phyloP scores from a whole-genome alignment of 2,797 vertebrate species.

The Vultur gryphus region DNA sequence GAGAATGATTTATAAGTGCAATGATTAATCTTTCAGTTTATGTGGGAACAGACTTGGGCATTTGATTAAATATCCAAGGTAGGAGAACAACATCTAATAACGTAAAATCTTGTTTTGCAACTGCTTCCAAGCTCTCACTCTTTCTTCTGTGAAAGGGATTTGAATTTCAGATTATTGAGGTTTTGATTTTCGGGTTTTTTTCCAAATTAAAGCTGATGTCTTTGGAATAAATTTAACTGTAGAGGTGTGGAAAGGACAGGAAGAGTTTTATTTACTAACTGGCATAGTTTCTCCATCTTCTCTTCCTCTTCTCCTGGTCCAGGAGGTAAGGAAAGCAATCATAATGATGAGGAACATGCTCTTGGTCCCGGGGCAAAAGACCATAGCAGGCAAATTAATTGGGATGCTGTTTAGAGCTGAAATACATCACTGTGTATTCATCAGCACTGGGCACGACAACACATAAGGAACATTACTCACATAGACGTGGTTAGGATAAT shows the following conservation, averaged over 20 bases:
- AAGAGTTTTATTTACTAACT: neutral
- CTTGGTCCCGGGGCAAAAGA: neutral
- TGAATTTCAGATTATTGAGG: constrained; percentile 14
- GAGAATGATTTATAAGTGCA: neutral
- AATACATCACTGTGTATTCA: constrained; percentile 50
- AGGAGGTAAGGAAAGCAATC: neutral
- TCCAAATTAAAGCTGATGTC: neutral
- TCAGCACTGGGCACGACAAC: neutral
- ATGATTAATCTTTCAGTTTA: neutral
- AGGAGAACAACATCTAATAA: constrained; percentile 9
- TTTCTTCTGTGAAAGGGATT: neutral
- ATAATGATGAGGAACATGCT: neutral
- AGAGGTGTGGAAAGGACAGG: neutral
- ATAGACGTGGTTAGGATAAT: constrained; percentile 14
- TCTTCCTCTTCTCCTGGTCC: neutral
- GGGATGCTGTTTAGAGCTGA: constrained; percentile 3
- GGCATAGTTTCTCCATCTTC: neutral
- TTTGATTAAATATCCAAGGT: constrained; percentile 29
- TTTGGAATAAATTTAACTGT: neutral
- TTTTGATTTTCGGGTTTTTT: neutral
- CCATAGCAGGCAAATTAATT: constrained; percentile 35
- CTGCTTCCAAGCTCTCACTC: constrained; percentile 3
- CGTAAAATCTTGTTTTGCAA: neutral
- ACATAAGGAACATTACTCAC: constrained; percentile 1
- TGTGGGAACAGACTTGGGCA: neutral